phyloP scores from a whole-genome alignment of 1,140 invertebrate species.

The Vanessa atalanta region DNA sequence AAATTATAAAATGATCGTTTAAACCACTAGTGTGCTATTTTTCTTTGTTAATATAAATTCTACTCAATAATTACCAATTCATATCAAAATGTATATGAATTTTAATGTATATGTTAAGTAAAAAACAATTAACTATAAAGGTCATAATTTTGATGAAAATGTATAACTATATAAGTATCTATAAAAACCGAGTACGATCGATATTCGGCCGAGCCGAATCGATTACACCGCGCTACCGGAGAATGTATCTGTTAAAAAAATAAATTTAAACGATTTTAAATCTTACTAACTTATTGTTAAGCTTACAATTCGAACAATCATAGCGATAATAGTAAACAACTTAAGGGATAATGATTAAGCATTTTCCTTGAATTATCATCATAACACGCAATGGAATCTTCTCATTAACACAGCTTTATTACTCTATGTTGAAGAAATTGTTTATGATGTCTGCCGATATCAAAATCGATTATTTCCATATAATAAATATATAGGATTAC shows the following conservation, averaged over 20 bases:
- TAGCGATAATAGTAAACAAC: slow-evolving; percentile 21
- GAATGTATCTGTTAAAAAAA: slow-evolving; percentile 32
- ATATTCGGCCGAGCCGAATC: slow-evolving; percentile 56
- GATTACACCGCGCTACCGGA: slow-evolving; percentile 62
- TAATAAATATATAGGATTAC: not conserved
- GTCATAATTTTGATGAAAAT: slow-evolving; percentile 34
- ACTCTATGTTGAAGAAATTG: slow-evolving; percentile 19
- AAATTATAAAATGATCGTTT: no score
- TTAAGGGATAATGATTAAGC: slow-evolving; percentile 39
- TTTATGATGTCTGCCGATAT: not conserved
- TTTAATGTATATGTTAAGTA: not conserved
- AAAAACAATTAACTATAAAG: slow-evolving; percentile 14
- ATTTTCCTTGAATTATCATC: slow-evolving; percentile 45
- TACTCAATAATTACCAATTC: no score
- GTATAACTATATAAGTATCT: slow-evolving; percentile 33
- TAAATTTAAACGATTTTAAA: not conserved
- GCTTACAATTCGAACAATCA: not conserved
- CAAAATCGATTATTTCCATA: slow-evolving; percentile 9
- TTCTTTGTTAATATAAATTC: no score
- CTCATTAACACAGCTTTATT: slow-evolving; percentile 38
- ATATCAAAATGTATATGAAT: not conserved
- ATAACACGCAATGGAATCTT: slow-evolving; percentile 47
- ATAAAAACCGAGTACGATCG: slow-evolving; percentile 44
- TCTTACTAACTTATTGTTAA: slow-evolving; percentile 17
- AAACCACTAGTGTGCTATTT: no score